phyloP scores from a whole-genome alignment of 2,888 invertebrate species.

The Stenichneumon culpator region DNA sequence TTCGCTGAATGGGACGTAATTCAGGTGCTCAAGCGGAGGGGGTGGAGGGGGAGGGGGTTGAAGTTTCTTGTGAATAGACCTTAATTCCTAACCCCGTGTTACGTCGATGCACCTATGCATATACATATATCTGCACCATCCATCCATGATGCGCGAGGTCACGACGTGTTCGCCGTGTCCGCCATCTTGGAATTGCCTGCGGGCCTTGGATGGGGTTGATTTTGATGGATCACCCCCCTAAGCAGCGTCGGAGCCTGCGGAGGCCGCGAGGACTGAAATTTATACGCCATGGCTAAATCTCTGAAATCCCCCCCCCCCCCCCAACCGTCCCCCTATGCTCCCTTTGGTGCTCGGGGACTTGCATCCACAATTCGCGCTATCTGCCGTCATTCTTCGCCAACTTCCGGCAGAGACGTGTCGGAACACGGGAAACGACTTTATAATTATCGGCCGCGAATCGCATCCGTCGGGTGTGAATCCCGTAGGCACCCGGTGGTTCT shows the following conservation, averaged over 20 bases:
- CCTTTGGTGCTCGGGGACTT: not conserved
- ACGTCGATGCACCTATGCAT: conserved; percentile 50
- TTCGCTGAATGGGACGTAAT: conserved; percentile 82
- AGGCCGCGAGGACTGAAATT: conserved; percentile 50
- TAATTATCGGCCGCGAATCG: conserved; percentile 58
- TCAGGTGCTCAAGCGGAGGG: conserved; percentile 73
- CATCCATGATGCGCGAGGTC: conserved; percentile 36
- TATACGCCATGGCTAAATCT: conserved; percentile 37
- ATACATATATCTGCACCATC: not conserved
- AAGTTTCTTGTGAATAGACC: conserved; percentile 80
- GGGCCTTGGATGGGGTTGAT: conserved; percentile 56
- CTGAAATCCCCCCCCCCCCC: not conserved
- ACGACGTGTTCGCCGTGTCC: conserved; percentile 19
- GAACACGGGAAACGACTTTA: conserved; percentile 55
- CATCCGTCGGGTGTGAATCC: conserved; percentile 13
- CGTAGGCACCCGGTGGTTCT: conserved; percentile 12
- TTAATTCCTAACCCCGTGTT: conserved; percentile 75
- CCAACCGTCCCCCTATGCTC: not conserved
- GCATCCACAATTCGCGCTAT: conserved; percentile 37
- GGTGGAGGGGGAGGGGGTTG: conserved; percentile 28
- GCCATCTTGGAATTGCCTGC: conserved; percentile 55
- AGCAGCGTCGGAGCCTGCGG: conserved; percentile 11
- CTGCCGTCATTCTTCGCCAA: conserved; percentile 46
- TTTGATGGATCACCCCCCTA: conserved; percentile 64
- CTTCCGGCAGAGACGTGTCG: conserved; percentile 62